Base-by-base conservation (phyloP, 2,888 invertebrate genomes). In the Galerucella calmariensis region DNA sequence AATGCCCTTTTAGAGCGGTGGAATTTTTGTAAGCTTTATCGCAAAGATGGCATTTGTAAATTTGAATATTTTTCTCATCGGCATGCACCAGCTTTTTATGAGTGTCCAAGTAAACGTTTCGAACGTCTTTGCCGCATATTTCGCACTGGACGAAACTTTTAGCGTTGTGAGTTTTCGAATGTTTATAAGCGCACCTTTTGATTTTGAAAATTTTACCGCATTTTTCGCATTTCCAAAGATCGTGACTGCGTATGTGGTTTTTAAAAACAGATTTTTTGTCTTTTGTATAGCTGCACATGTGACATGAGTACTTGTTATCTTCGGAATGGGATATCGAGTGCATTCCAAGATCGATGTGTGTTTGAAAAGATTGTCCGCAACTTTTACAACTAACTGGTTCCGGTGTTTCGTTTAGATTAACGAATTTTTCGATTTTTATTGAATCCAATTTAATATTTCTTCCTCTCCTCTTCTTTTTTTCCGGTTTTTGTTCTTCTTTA, bases 121-220 rank as follows among this genome's bases (percentile, higher is more conserved):
- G 89, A 72, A 90, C 90, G 44, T 89, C 88, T 78, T 90, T 90
- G 56, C 89, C 90, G 77, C 90, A 90, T 63, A 89, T 88, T 63
- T 89, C 88, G 76, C 90, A 87, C 67, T 84, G 84, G 62, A 85
- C 86, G 27, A 86, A 85, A 67, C 90, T 90, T 74, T 90, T 90
- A 0, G 90, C 90, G 0, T 89, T 89, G 76, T 91, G 90, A 71
- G 84, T 85, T 72, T 86, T 83, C 74, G 86, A 86, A 74, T 87
- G 87, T 51, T 87, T 86, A 27, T 88, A 87, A 35, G 90, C 89
- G 82, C 90, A 89, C 48, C 89, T 89, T 75, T 88, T 88, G 63
- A 88, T 74, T 0, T 85, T 82, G 74, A 90, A 91, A 0, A 88
- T 85, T 79, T 90, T 90, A 0, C 85, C 82, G 77, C 90, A 91